These are phyloP conservation scores for Rhamnusium bicolor DNA, from an alignment of 2,888 invertebrate genomes.

Conservation along the genomic window DNA sequence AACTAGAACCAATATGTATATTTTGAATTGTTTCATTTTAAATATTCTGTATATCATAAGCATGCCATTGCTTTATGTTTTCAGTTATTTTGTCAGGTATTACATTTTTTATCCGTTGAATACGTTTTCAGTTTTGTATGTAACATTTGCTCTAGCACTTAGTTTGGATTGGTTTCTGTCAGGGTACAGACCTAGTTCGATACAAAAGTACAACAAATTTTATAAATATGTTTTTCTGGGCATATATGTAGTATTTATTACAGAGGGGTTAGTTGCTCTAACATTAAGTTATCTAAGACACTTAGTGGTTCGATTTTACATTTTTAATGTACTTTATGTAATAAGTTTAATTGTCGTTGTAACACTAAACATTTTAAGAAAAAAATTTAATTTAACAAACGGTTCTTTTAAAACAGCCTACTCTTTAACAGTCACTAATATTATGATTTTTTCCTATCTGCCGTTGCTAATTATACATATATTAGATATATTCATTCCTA, in stretches of 20 bases:
- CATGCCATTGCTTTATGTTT: background rate
- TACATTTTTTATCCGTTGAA: background rate
- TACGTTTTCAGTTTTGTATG: background rate
- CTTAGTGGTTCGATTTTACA: background rate
- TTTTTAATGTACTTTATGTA: conserved; percentile 34
- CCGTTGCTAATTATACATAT: conserved; percentile 36
- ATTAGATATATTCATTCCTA: no score
- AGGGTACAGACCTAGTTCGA: background rate
- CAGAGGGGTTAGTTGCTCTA: background rate
- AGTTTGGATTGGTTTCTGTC: background rate
- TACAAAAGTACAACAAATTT: background rate
- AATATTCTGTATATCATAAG: background rate
- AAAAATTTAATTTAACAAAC: conserved; percentile 1
- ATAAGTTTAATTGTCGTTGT: conserved; percentile 18
- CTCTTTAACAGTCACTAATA: conserved; percentile 35
- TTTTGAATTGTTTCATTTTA: conserved; percentile 21
- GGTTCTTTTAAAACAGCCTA: conserved; percentile 35
- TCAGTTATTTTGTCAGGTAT: background rate
- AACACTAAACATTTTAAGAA: conserved; percentile 38
- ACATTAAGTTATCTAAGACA: background rate
- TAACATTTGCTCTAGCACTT: background rate
- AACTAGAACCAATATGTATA: conserved; percentile 13
- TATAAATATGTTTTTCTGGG: background rate
- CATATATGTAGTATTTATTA: background rate
- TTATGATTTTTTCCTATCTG: conserved; percentile 38